phyloP scores from a whole-genome alignment of 2,113 vertebrate genomes.

The Benitochromis conjunctus region DNA sequence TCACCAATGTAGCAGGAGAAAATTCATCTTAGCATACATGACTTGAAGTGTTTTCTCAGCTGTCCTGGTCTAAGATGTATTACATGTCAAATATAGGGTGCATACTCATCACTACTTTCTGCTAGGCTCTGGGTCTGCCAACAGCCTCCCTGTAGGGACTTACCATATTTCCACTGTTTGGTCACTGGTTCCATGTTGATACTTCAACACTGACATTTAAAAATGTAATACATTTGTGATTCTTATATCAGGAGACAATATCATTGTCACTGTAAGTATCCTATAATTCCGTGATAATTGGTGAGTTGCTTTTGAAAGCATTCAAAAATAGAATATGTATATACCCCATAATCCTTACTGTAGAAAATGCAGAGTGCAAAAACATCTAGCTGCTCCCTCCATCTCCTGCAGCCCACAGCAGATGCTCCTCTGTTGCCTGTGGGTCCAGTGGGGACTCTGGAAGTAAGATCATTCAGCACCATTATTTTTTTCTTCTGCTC shows the following conservation, averaged over 20 bases:
- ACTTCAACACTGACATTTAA: background rate
- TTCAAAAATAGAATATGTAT: background rate
- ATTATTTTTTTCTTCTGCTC: background rate
- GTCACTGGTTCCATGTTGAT: background rate
- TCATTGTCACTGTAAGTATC: background rate
- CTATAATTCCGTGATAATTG: background rate
- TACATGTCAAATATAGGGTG: background rate
- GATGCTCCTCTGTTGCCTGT: slow-evolving; percentile 6
- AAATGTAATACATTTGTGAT: background rate
- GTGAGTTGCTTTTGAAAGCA: background rate
- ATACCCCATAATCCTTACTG: background rate
- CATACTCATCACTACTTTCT: background rate
- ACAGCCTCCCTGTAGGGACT: background rate
- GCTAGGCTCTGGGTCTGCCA: background rate
- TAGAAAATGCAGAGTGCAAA: background rate
- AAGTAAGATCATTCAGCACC: background rate
- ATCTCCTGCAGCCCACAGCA: background rate
- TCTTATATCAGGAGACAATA: background rate
- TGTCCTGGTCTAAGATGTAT: background rate
- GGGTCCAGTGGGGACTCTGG: background rate
- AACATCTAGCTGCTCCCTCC: background rate
- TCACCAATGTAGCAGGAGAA: background rate
- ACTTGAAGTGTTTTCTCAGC: slow-evolving; percentile 12
- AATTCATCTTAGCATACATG: background rate
- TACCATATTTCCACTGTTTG: slow-evolving; percentile 24